These are phyloP conservation scores for Numenius phaeopus DNA, from an alignment of 2,797 vertebrate genomes.

Conservation along the genomic window DNA sequence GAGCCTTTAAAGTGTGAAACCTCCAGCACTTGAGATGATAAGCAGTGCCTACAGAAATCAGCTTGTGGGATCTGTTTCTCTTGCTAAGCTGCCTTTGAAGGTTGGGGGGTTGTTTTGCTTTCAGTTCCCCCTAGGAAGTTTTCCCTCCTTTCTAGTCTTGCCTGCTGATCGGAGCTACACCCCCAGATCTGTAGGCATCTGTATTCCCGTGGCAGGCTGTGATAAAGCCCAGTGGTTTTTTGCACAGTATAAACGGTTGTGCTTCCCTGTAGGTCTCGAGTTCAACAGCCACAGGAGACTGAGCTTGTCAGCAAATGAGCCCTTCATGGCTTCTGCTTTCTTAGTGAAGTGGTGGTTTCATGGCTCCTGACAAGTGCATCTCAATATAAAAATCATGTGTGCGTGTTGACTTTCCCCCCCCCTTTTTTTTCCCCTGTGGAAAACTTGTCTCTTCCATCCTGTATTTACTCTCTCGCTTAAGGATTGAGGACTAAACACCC, in stretches of 20 bases:
- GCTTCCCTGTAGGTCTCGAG: not conserved
- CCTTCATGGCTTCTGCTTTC: not conserved
- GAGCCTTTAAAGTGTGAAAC: constrained; percentile 31
- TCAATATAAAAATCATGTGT: not conserved
- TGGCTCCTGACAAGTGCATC: not conserved
- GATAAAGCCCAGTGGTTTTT: constrained; percentile 14
- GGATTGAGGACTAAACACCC: not conserved
- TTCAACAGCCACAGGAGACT: not conserved
- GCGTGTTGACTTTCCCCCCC: not conserved
- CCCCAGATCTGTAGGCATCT: not conserved
- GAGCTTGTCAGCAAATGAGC: constrained; percentile 20
- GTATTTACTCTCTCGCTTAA: not conserved
- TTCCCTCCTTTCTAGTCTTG: not conserved
- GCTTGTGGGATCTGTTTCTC: constrained; percentile 26
- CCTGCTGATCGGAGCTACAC: not conserved
- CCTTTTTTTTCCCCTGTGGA: not conserved
- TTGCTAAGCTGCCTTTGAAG: constrained; percentile 44
- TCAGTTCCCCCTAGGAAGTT: not conserved
- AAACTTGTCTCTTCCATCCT: not conserved
- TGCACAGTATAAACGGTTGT: not conserved
- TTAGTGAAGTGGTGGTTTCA: not conserved
- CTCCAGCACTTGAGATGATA: constrained; percentile 14
- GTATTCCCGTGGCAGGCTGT: not conserved
- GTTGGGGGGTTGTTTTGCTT: not conserved
- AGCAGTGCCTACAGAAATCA: constrained; percentile 42